phyloP scores from a whole-genome alignment of 1,140 invertebrate genomes.

The Physella acuta region DNA sequence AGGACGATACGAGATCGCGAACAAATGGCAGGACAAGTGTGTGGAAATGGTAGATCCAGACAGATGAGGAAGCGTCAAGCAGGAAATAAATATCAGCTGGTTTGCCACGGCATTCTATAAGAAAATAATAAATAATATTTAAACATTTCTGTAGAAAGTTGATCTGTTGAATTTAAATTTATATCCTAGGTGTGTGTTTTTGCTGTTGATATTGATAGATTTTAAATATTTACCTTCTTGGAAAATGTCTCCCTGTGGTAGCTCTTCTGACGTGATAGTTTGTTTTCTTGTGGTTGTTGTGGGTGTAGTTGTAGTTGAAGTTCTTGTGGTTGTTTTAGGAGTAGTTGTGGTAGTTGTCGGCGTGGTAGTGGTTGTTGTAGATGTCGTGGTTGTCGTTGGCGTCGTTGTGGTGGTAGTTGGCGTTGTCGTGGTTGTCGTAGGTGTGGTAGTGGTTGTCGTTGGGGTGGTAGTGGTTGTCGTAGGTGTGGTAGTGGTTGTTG shows the following conservation, averaged over 20 bases:
- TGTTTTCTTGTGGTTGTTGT: background rate
- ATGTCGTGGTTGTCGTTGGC: constrained; percentile 10
- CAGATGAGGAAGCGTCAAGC: constrained; percentile 49
- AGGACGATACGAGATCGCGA: constrained; percentile 36
- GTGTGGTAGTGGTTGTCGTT: constrained; percentile 11
- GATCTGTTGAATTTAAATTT: background rate
- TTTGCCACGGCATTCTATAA: constrained; percentile 46
- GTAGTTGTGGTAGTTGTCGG: constrained; percentile 8
- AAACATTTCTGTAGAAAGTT: background rate
- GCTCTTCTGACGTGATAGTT: background rate
- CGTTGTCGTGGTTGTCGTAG: constrained; percentile 10
- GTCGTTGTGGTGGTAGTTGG: constrained; percentile 8
- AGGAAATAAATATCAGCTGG: constrained; percentile 51
- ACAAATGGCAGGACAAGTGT: constrained; percentile 40
- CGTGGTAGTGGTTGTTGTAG: constrained; percentile 5
- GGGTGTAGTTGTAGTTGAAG: constrained; percentile 1
- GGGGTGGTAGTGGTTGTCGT: constrained; percentile 17
- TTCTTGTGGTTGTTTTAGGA: constrained; percentile 4
- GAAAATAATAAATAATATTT: background rate
- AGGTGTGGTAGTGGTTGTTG: background rate
- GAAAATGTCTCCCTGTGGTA: background rate
- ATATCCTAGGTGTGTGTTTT: background rate
- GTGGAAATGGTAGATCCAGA: constrained; percentile 43
- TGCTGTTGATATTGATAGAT: background rate
- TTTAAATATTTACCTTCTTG: background rate